phyloP scores from a whole-genome alignment of 1,140 invertebrate genomes.

The Reticulitermes speratus region DNA sequence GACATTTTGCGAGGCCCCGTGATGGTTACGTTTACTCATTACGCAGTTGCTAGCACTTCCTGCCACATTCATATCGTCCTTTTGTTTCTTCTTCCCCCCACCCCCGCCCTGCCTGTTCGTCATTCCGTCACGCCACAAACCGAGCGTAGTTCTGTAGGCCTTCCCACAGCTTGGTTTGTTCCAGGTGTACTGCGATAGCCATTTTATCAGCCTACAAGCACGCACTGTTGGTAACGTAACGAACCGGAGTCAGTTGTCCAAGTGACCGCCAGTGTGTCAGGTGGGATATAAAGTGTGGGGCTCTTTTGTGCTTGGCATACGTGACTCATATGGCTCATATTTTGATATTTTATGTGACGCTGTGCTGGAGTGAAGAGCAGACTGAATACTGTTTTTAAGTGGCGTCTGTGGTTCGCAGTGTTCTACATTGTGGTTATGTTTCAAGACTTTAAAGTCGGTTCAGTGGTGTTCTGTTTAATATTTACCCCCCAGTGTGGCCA shows the following conservation, averaged over 20 bases:
- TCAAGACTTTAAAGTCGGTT: too few relatives aligned
- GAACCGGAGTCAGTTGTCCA: neutral
- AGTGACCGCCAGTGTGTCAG: neutral
- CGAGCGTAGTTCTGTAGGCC: neutral
- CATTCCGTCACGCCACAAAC: constrained; percentile 11
- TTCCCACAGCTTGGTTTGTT: neutral
- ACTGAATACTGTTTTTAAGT: too few relatives aligned
- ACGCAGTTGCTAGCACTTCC: neutral
- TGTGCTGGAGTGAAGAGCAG: too few relatives aligned
- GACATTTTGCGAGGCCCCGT: neutral
- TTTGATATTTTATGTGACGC: neutral
- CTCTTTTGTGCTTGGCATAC: neutral
- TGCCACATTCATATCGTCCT: neutral
- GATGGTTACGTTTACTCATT: neutral
- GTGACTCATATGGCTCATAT: neutral
- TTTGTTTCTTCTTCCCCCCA: neutral
- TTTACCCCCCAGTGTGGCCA: too few relatives aligned
- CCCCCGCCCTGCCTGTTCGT: neutral
- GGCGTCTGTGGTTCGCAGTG: too few relatives aligned
- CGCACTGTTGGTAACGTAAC: neutral
- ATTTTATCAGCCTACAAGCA: neutral
- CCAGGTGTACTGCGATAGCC: neutral
- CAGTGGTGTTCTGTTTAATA: too few relatives aligned
- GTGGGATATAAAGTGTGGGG: neutral
- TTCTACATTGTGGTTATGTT: too few relatives aligned